Conservation (phyloP, 1,140 invertebrate genomes). For the Pseudomyrmex pallidus region DNA sequence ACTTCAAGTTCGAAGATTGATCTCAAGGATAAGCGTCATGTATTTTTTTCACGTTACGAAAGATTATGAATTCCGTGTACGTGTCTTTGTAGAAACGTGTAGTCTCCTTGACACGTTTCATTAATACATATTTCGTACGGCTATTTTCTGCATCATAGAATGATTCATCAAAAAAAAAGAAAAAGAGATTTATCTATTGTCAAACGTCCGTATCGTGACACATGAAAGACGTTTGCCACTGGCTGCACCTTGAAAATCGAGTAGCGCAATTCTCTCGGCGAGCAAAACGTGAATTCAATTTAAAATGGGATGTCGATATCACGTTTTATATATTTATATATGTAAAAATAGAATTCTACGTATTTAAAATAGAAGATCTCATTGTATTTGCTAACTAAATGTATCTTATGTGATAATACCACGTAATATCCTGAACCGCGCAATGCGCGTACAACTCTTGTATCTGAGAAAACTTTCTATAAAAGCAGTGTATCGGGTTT, state of each 20-base stretch:
- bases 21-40: neutral
- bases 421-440: slow-evolving; percentile 9
- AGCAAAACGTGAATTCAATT: no score
- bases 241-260: neutral
- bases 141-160: slow-evolving; percentile 15
- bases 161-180: slow-evolving; percentile 46
- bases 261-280: no score
- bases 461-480: slow-evolving; percentile 9
- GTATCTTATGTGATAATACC: neutral
- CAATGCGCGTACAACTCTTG: slow-evolving; percentile 3
- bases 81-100: slow-evolving; percentile 7
- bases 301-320: no score
- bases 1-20: neutral
- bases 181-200: slow-evolving; percentile 38
- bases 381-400: neutral
- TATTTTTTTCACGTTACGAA: neutral
- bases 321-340: no score
- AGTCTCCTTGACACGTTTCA: slow-evolving; percentile 32
- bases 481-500: slow-evolving; percentile 3
- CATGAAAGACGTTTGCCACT: neutral
- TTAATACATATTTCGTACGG: slow-evolving; percentile 7
- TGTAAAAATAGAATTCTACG: no score
- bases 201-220: neutral
- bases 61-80: slow-evolving; percentile 6
- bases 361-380: neutral